Conservation (phyloP, 2,113 vertebrate species). For the Calcarius ornatus region DNA sequence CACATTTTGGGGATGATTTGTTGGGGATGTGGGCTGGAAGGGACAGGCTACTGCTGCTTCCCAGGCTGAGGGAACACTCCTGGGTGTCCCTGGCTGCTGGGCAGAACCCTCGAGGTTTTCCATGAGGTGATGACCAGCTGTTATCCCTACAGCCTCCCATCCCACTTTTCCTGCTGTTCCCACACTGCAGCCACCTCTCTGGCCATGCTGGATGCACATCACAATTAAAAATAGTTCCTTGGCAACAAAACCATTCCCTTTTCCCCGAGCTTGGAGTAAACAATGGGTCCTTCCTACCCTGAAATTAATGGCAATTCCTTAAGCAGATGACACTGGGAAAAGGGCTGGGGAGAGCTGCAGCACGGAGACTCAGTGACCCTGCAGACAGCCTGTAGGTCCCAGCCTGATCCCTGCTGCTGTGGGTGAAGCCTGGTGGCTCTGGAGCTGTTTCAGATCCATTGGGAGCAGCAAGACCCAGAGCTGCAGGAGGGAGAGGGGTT, state of each 20-base stretch:
- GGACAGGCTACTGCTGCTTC: neutral
- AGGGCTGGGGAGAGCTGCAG: neutral
- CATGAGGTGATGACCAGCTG: fast-evolving
- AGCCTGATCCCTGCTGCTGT: neutral
- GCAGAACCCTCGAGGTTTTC: neutral
- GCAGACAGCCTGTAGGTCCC: neutral
- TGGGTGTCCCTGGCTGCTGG: fast-evolving
- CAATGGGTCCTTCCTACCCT: constrained; percentile 50
- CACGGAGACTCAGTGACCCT: neutral
- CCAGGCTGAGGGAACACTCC: fast-evolving
- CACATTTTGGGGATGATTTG: neutral
- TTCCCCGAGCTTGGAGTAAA: neutral
- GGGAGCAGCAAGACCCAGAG: neutral
- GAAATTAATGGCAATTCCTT: neutral
- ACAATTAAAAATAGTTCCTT: constrained; percentile 50
- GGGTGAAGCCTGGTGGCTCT: neutral
- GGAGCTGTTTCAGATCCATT: neutral
- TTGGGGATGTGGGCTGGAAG: neutral
- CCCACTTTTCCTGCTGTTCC: neutral
- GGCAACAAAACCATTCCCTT: constrained; percentile 17
- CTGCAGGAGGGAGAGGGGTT: neutral
- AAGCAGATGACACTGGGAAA: neutral
- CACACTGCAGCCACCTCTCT: neutral
- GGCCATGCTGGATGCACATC: neutral
- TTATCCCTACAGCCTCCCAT: neutral